Evolutionary conservation across 1,140 invertebrate species (phyloP), one percentile per base, ranked within the genome.

Genomic region (Eumeta japonica): DNA sequence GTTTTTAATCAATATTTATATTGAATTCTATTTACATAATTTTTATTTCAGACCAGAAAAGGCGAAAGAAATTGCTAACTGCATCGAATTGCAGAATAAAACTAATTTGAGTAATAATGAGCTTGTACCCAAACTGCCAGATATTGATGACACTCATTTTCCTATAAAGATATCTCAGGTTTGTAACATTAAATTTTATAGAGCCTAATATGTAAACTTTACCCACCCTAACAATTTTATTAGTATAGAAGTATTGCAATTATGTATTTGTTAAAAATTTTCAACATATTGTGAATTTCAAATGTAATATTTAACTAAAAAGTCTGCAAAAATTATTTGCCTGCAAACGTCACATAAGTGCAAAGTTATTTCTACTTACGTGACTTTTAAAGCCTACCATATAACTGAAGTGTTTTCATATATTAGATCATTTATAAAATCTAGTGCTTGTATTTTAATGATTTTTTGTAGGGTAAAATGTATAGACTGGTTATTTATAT

Each of bases 91-190:
- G 2, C 38, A 39, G 7, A 30, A 14, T 5, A 5, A 12, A 9
- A 5, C 28, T 30, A 34, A 41, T 1, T 19, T 46, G 11, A 46
- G 57, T 17, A 29, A 57, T 12, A 50, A 56, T 13, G 58, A 45
- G 37, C 49, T 62, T 41, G 61, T 75, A 11, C 74, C 80, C 1
- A 36, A 59, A 0, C 50, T 83, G 11, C 81, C 81, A 0, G 55
- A 63, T 1, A 50, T 82, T 3, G 72, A 81, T 28, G 62, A 75
- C 13, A 67, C 67, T 1, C 58, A 63, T 31, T 64, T 80, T 27
- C 57, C 61, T 1, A 41, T 80, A 2, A 50, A 45, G n/a, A 67
- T 81, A 33, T 48, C 57, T 14, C 59, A 75, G 46, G 78, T 79
- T 61, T 54, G 50, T 60, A 35, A 10, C 29, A 14, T 37, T 28